These are phyloP conservation scores for Rhipidura dahli DNA, from an alignment of 2,113 vertebrate genomes.

Conservation along the genomic window DNA sequence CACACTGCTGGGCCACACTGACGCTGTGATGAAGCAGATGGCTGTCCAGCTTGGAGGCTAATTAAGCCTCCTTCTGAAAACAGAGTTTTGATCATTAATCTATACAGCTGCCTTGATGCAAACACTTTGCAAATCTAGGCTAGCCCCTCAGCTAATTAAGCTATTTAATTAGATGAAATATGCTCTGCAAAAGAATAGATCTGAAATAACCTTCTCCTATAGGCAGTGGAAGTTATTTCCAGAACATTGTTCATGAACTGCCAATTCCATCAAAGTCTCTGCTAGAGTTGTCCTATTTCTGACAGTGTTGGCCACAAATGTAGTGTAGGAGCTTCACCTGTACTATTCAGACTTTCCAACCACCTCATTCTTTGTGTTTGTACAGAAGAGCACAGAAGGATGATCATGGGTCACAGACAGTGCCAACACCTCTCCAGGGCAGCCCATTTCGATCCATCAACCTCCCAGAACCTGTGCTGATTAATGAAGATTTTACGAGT, in stretches of 20 bases:
- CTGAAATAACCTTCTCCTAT: background rate
- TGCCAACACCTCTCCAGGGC: slow-evolving; percentile 73
- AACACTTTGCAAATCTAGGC: slow-evolving; percentile 6
- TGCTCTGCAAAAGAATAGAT: background rate
- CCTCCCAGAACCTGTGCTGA: slow-evolving; percentile 74
- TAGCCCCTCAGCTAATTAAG: slow-evolving; percentile 29
- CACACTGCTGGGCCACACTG: background rate
- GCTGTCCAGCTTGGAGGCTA: background rate
- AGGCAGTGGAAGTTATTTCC: background rate
- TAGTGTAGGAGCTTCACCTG: background rate
- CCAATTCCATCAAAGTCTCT: background rate
- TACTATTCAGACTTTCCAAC: background rate
- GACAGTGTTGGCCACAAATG: background rate
- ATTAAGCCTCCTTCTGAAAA: background rate
- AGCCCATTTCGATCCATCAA: slow-evolving; percentile 79
- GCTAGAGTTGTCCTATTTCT: background rate
- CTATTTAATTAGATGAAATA: slow-evolving; percentile 36
- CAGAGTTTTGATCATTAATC: background rate
- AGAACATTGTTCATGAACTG: background rate
- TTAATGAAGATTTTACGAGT: slow-evolving; percentile 76
- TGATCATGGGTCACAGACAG: slow-evolving; percentile 71
- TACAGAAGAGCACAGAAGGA: slow-evolving; percentile 79
- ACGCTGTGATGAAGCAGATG: background rate
- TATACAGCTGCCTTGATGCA: background rate
- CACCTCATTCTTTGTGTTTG: background rate